Conservation (phyloP, 53 echinoderm and acorn worm genomes). For the Mesocentrotus franciscanus region DNA sequence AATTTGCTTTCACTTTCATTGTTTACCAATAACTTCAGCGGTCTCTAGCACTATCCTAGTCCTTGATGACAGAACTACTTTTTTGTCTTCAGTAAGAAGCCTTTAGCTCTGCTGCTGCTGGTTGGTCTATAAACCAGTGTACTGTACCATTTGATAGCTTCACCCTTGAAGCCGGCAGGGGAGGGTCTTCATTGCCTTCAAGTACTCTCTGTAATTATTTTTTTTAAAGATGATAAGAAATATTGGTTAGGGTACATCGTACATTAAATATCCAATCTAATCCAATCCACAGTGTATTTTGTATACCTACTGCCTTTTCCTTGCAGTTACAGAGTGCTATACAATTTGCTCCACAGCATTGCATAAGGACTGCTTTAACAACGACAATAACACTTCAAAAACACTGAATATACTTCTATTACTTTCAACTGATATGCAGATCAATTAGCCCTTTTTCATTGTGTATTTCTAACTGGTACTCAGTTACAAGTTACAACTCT, state of each 20-base stretch:
- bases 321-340: no score
- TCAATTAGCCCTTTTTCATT: not conserved
- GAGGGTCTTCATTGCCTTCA: conserved; percentile 84
- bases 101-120: conserved; percentile 83
- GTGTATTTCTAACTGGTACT: not conserved
- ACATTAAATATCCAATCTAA: not conserved
- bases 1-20: not conserved
- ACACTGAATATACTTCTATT: no score
- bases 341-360: no score
- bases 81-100: conserved; percentile 35
- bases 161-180: conserved; percentile 92
- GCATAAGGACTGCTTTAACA: no score
- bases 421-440: not conserved
- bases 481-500: not conserved
- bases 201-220: conserved; percentile 79
- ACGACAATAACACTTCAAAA: no score
- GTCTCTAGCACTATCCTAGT: not conserved
- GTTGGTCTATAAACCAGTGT: conserved; percentile 97
- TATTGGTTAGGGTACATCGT: not conserved
- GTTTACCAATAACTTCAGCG: not conserved
- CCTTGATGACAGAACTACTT: not conserved
- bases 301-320: no score
- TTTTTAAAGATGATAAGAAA: not conserved
- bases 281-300: no score
- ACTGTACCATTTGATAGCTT: conserved; percentile 79